These are phyloP conservation scores for Parasteatoda tepidariorum DNA, from an alignment of 1,140 invertebrate species.

Conservation along the genomic window DNA sequence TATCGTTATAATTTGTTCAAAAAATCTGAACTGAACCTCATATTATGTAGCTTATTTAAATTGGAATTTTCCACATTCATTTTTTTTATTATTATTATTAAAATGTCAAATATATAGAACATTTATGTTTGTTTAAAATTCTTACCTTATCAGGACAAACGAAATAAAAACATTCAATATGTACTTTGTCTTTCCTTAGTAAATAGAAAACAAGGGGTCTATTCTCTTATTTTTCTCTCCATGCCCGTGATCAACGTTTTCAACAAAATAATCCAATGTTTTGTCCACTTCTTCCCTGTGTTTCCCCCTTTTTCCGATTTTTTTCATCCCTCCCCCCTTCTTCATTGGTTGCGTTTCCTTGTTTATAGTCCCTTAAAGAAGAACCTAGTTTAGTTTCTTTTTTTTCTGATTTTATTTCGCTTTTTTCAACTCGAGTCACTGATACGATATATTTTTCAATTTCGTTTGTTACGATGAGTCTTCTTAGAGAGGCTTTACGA, in stretches of 20 bases:
- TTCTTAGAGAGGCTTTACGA: not conserved
- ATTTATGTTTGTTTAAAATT: too few relatives aligned
- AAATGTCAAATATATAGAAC: too few relatives aligned
- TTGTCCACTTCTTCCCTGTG: not conserved
- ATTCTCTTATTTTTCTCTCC: not conserved
- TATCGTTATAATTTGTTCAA: too few relatives aligned
- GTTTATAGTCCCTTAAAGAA: not conserved
- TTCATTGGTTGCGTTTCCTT: not conserved
- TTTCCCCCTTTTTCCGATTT: not conserved
- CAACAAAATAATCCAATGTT: conserved; percentile 22
- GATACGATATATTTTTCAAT: not conserved
- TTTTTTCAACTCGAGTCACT: not conserved
- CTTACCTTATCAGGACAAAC: too few relatives aligned
- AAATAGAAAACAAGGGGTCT: not conserved
- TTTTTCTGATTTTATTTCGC: not conserved
- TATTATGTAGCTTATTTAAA: too few relatives aligned
- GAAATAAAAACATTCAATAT: too few relatives aligned
- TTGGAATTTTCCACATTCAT: too few relatives aligned
- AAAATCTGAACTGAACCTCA: too few relatives aligned
- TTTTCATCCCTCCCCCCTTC: not conserved
- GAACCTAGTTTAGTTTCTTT: not conserved
- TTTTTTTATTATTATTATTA: too few relatives aligned
- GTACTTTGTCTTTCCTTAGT: too few relatives aligned
- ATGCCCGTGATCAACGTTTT: not conserved
- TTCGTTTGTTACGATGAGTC: not conserved